Evolutionary conservation across 2,888 invertebrate species (phyloP), one percentile per base, ranked within the genome.

Genomic region (Coremacera marginata): DNA sequence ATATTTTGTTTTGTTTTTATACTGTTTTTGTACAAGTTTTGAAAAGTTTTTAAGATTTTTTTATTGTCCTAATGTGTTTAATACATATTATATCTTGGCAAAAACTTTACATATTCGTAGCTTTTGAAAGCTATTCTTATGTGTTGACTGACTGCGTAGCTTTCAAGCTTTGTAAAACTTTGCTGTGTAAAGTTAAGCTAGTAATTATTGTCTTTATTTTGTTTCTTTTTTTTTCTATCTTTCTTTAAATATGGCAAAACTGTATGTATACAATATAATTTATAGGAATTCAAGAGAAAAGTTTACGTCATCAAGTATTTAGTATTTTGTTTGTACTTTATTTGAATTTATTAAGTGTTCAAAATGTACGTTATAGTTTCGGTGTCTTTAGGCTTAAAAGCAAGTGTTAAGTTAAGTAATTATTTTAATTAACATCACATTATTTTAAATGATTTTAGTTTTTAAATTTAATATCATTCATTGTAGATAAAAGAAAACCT

Each of bases 261-360:
- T 68, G 49, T 60, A 5, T n/a, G 7, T 51, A 51, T 25, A 68
- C 49, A 70, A 55, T 71, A 68, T 67, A 70, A 55, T 71, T 57
- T 55, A 70, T 55, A 55, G 55, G 52, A 70, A 70, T 70, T 31
- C 31, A 16, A 55, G 19, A 25, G 52, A 70, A 44, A 44, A 25
- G 27, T 37, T 27, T 44, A 37, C 60, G 25, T 60, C 57, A 37
- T 71, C 44, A 60, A 60, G 71, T 60, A 60, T 68, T 71, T 71
- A 44, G 22, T 60, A 25, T 44, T 34, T 68, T 60, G 8, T 37
- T 60, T 60, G n/a, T 67, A 49, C n/a, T 34, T 65, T 37, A 51
- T 19, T 16, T 63, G 25, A 27, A 22, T 16, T 51, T 51, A 51
- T 49, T 51, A 27, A 68, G 51, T 22, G 22, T 67, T 49, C 44